Percentiles rank a stretch among this genome's conserved stretches.
Conservation (phyloP, 2,113 vertebrate genomes). For the Coregonus clupeaformis region DNA sequence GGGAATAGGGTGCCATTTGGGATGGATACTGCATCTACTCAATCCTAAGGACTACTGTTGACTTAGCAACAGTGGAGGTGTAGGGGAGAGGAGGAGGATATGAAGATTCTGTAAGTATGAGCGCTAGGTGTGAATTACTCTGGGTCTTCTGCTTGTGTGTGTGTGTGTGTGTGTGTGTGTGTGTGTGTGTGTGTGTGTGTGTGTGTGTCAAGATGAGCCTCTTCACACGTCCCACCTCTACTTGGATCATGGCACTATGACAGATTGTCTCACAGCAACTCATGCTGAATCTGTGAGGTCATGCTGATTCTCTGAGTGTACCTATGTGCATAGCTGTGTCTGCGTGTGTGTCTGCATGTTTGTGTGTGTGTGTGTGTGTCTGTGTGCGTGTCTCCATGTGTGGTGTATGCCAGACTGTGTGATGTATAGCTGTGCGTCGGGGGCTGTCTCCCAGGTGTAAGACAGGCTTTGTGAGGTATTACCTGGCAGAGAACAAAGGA, state of each 20-base stretch:
- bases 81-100: conserved; percentile 16
- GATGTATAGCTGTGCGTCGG: not conserved
- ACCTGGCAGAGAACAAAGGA: conserved; percentile 3
- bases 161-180: not conserved
- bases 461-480: not conserved
- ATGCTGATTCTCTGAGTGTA: not conserved
- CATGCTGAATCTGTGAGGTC: not conserved
- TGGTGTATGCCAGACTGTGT: conserved; percentile 1
- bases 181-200: conserved; percentile 27
- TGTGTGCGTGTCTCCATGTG: not conserved
- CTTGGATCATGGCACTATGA: conserved; percentile 42
- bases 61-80: not conserved
- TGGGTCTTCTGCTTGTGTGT: conserved; percentile 36
- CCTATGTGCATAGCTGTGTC: not conserved
- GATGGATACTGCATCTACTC: no score
- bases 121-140: conserved; percentile 65
- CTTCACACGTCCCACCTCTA: conserved; percentile 64
- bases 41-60: not conserved
- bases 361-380: conserved; percentile 16
- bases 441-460: no score
- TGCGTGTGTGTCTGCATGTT: not conserved
- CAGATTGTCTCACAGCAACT: conserved; percentile 35
- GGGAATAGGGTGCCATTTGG: no score
- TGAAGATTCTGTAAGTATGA: conserved; percentile 10
- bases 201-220: conserved; percentile 45